phyloP scores from a whole-genome alignment of 2,113 vertebrate genomes.

The Lucifuga dentata region DNA sequence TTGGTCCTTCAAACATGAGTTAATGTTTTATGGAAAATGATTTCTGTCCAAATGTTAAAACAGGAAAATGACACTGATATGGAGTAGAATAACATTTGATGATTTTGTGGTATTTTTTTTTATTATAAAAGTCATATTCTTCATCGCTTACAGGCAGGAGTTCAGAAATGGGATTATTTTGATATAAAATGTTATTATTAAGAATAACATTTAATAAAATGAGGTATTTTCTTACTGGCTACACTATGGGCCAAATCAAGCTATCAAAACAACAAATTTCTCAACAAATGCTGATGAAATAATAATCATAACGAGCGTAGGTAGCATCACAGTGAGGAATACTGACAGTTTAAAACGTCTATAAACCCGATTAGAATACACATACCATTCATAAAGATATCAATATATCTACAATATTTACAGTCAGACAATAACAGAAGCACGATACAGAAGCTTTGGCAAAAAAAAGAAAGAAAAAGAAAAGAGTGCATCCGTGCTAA shows the following conservation, averaged over 20 bases:
- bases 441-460: constrained; percentile 82
- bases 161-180: constrained; percentile 63
- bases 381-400: constrained; percentile 82
- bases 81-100: not conserved
- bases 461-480: constrained; percentile 72
- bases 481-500: constrained; percentile 78
- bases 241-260: constrained; percentile 69
- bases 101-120: constrained; percentile 46
- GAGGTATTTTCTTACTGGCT: constrained; percentile 78
- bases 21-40: too few species aligned
- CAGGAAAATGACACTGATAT: too few species aligned
- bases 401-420: constrained; percentile 81
- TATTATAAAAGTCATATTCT: constrained; percentile 73
- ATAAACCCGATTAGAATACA: constrained; percentile 83
- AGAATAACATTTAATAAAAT: constrained; percentile 75
- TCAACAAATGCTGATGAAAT: constrained; percentile 82
- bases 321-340: constrained; percentile 85
- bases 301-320: constrained; percentile 74
- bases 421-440: constrained; percentile 63
- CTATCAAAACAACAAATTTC: constrained; percentile 63
- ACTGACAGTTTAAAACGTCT: constrained; percentile 78
- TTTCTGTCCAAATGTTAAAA: too few species aligned
- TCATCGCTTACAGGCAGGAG: constrained; percentile 65
- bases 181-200: constrained; percentile 63
- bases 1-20: too few species aligned